These are phyloP conservation scores for Busseola fusca DNA, from an alignment of 2,888 invertebrate species.

Conservation along the genomic window DNA sequence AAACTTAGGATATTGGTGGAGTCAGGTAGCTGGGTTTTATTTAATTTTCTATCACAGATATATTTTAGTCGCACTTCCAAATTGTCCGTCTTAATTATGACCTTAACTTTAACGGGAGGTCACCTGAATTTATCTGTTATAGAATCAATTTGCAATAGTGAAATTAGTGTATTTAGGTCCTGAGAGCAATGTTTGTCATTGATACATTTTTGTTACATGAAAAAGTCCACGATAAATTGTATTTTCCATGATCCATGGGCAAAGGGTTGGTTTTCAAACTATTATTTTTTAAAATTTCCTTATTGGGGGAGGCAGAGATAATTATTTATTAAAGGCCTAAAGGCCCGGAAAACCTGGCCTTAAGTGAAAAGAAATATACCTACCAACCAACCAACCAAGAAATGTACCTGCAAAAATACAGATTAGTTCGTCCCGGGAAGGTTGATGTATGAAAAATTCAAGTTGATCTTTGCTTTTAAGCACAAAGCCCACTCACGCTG, in stretches of 20 bases:
- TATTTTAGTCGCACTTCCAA: not conserved
- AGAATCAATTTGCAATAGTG: not conserved
- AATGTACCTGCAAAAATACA: slow-evolving; percentile 30
- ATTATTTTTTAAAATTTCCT: too few relatives aligned
- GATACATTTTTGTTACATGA: not conserved
- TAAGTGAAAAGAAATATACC: not conserved
- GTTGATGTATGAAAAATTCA: slow-evolving; percentile 61
- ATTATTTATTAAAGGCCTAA: not conserved
- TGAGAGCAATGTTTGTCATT: not conserved
- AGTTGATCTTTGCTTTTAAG: slow-evolving; percentile 57
- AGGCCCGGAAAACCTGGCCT: not conserved
- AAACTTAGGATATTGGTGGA: not conserved
- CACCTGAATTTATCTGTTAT: not conserved
- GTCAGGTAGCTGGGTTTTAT: not conserved
- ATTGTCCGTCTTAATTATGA: not conserved
- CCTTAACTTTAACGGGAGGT: not conserved
- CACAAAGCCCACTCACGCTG: slow-evolving; percentile 54
- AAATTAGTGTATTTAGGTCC: not conserved
- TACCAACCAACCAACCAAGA: not conserved
- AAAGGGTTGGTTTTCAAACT: too few relatives aligned
- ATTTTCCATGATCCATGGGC: not conserved
- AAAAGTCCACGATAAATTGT: not conserved
- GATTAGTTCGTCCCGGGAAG: slow-evolving; percentile 39
- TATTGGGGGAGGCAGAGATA: not conserved
- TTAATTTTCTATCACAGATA: not conserved